A percentile compares a stretch with the other conserved stretches of the same genome.
Conservation (phyloP, 2,888 invertebrate species). For the Chymomyza procnemis region DNA sequence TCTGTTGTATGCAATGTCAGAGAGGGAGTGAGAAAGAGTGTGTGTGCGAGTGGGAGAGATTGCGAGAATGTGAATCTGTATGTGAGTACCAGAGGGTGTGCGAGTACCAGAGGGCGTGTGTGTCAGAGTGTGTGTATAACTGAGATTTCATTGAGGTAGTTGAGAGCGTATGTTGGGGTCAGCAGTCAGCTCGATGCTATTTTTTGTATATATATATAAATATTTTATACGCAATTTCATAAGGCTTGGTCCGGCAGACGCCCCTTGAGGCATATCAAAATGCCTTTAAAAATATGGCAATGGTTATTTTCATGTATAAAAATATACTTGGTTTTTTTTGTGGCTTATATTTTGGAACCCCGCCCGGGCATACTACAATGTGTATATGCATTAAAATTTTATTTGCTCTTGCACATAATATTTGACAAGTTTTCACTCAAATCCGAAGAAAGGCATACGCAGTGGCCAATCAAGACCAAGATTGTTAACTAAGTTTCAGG, state of each 20-base stretch:
- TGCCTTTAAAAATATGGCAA: slow-evolving; percentile 51
- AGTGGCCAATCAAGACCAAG: background rate
- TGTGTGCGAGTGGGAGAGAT: slow-evolving; percentile 1
- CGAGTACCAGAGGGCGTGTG: background rate
- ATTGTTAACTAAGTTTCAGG: background rate
- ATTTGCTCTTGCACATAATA: slow-evolving; percentile 23
- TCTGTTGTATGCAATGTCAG: slow-evolving; percentile 35
- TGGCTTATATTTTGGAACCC: background rate
- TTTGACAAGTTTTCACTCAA: slow-evolving; percentile 22
- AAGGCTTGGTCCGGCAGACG: slow-evolving; percentile 28
- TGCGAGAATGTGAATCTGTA: background rate
- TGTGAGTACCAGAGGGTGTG: background rate
- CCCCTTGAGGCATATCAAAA: slow-evolving; percentile 51
- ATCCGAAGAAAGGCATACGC: no score
- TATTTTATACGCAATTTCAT: slow-evolving; percentile 60
- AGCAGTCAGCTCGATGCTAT: slow-evolving; percentile 21
- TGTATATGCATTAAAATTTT: slow-evolving; percentile 49
- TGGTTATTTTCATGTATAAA: background rate
- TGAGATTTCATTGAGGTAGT: slow-evolving; percentile 10
- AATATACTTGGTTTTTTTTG: no score
- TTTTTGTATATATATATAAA: slow-evolving; percentile 46
- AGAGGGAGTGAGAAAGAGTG: background rate
- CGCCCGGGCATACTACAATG: background rate
- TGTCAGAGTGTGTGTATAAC: background rate
- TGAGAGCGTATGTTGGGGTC: background rate